phyloP scores from a whole-genome alignment of 2,888 invertebrate species.

The Pherbina coryleti region DNA sequence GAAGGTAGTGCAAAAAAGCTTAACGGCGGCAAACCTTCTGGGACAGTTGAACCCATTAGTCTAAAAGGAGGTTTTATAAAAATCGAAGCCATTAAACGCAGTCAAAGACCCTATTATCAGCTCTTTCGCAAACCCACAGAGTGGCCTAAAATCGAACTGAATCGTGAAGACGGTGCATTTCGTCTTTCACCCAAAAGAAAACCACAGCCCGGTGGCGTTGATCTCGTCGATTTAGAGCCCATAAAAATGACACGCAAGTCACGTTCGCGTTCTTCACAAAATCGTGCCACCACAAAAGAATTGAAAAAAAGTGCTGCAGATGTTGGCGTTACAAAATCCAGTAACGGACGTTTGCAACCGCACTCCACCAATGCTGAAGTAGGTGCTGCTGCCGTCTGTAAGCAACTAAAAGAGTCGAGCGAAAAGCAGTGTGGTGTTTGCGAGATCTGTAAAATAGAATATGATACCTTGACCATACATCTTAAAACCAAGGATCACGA shows the following conservation, averaged over 20 bases:
- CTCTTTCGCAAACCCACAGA: constrained; percentile 64
- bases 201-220: constrained; percentile 30
- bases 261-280: constrained; percentile 62
- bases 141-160: constrained; percentile 68
- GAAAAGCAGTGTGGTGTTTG: constrained; percentile 77
- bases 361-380: constrained; percentile 29
- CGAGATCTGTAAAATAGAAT: constrained; percentile 84
- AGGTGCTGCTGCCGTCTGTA: constrained; percentile 40
- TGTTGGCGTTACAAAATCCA: constrained; percentile 44
- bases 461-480: constrained; percentile 78
- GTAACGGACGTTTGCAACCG: constrained; percentile 16
- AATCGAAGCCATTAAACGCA: constrained; percentile 72
- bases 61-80: constrained; percentile 80
- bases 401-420: constrained; percentile 59
- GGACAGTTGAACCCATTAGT: constrained; percentile 71
- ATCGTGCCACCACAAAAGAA: constrained; percentile 42
- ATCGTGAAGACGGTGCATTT: constrained; percentile 66
- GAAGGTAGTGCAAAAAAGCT: constrained; percentile 36
- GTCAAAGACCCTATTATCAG: constrained; percentile 67
- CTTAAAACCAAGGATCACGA: constrained; percentile 81
- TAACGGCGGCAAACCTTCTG: constrained; percentile 46
- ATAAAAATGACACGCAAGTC: constrained; percentile 67
- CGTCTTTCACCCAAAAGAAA: constrained; percentile 56
- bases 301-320: constrained; percentile 45
- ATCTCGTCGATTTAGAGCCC: constrained; percentile 8